Evolutionary conservation across 2,888 invertebrate species (phyloP), one percentile per base, ranked within the genome.

Genomic region (Lumbricus terrestris): DNA sequence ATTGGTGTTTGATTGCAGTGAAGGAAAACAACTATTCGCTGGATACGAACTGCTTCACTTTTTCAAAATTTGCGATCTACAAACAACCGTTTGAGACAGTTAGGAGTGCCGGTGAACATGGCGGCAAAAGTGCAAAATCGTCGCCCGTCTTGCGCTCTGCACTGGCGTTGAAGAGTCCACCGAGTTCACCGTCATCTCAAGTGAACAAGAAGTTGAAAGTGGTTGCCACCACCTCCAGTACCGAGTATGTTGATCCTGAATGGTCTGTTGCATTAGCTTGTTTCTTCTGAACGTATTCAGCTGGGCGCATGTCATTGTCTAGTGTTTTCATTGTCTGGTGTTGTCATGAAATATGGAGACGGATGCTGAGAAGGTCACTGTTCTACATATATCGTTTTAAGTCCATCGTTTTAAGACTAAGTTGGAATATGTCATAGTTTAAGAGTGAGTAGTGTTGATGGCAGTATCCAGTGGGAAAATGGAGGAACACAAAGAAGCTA

Each of bases 11-110:
- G 34, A 37, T 85, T 85, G 34, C 37, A 85, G 85, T 85, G 85
- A 85, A 85, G 85, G 34, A 35, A 20, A 35, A 35, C 34, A 85
- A 85, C 35, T 35, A 37, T 85, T 85, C n/a, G 85, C 85, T 85
- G 18, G 85, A 85, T 85, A 23, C 8, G 18, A 85, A 18, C 18
- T 85, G 85, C 37, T 85, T 85, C 85, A 85, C 85, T 18, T 85
- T 85, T 85, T 85, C 37, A 85, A 85, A 85, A 85, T 85, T 1
- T 85, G 37, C 85, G 20, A 85, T 85, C 85, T 85, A 37, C 85
- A 85, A 85, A 15, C 35, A 85, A 35, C 85, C 85, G 37, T 85
- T 85, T 85, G 85, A 85, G 85, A 85, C 85, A 15, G 35, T 85
- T 15, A 34, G 85, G 35, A 85, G 37, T 85, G 85, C 85, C 16